Conservation (phyloP, 2,113 vertebrate genomes). For the Seriola rivoliana region DNA sequence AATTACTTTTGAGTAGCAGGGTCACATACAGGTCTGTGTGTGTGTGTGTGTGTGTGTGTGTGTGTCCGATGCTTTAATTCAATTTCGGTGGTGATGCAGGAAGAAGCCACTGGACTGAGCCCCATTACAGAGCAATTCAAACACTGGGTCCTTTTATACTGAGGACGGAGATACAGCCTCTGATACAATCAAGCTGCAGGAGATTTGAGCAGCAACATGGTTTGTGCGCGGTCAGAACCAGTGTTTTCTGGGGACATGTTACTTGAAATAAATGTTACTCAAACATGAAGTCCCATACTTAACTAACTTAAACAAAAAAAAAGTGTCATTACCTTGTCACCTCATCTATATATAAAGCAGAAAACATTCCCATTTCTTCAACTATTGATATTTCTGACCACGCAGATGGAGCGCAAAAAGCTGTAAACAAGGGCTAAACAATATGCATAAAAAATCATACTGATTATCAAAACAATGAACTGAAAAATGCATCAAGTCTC, state of each 20-base stretch:
- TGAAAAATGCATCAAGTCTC: not conserved
- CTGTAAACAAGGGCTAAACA: not conserved
- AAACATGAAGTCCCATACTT: not conserved
- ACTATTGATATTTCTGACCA: not conserved
- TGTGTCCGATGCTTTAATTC: constrained; percentile 69
- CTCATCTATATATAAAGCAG: not conserved
- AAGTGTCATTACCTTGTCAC: not conserved
- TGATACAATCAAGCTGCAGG: constrained; percentile 3
- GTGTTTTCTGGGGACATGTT: not conserved
- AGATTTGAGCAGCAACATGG: constrained; percentile 3
- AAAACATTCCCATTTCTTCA: not conserved
- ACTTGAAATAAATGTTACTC: not conserved
- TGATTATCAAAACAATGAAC: not conserved
- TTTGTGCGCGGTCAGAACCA: not conserved
- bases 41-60: constrained; percentile 34
- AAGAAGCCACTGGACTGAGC: constrained; percentile 64
- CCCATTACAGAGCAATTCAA: constrained; percentile 49
- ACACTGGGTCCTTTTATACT: constrained; percentile 56
- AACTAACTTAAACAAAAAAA: not conserved
- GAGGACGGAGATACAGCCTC: constrained; percentile 1
- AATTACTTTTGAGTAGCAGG: not conserved
- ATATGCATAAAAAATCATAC: too few species aligned
- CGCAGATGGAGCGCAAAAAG: not conserved
- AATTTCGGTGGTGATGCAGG: constrained; percentile 67
- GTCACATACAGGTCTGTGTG: constrained; percentile 23